These are phyloP conservation scores for Phenganax stokvisi DNA, from an alignment of 92 coral and sea anemone species.

Conservation along the genomic window DNA sequence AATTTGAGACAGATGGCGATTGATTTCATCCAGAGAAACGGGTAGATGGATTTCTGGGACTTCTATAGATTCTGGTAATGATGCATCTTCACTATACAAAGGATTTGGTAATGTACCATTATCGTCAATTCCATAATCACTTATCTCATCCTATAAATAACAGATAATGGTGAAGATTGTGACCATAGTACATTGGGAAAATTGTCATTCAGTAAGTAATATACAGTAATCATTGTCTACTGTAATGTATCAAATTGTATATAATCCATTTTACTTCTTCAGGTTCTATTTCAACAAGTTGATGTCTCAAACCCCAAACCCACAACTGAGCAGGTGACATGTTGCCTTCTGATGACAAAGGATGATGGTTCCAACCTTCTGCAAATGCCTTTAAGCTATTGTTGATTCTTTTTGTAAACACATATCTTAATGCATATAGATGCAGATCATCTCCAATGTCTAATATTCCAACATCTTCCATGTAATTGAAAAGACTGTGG, in stretches of 20 bases:
- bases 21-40: slow-evolving; percentile 31
- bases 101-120: slow-evolving; percentile 45
- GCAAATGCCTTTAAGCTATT: slow-evolving; percentile 46
- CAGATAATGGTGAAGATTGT: not conserved
- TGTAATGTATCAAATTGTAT: not conserved
- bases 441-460: slow-evolving; percentile 50
- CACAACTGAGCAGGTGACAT: slow-evolving; percentile 66
- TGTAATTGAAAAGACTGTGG: slow-evolving; percentile 46
- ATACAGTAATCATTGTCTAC: no score
- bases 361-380: slow-evolving; percentile 63
- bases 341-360: slow-evolving; percentile 52
- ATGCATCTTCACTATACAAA: slow-evolving; percentile 34
- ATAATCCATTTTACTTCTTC: not conserved
- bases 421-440: slow-evolving; percentile 52
- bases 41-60: slow-evolving; percentile 42
- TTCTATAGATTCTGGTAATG: slow-evolving; percentile 11
- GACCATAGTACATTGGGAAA: no score
- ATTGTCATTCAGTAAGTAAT: no score
- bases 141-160: slow-evolving; percentile 45
- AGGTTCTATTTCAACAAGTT: slow-evolving; percentile 11
- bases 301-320: slow-evolving; percentile 52
- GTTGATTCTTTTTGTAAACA: slow-evolving; percentile 47
- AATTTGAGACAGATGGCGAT: slow-evolving; percentile 27
- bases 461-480: slow-evolving; percentile 52
- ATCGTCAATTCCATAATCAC: slow-evolving; percentile 46